Percentiles rank a stretch among this genome's conserved stretches.
Conservation (phyloP, 2,888 invertebrate genomes). For the Cantharis flavilabris region DNA sequence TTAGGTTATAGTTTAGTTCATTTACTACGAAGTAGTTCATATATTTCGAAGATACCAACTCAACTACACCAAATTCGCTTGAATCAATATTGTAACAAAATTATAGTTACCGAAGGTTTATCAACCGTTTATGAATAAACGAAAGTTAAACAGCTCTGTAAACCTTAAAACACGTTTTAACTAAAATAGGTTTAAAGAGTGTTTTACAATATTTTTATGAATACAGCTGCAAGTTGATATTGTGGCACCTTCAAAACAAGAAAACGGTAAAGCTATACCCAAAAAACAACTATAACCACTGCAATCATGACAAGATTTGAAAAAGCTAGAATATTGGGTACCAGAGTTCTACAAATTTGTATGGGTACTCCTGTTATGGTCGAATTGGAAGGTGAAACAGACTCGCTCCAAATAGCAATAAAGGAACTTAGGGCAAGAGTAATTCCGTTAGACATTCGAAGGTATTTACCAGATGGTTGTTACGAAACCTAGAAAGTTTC, state of each 20-base stretch:
- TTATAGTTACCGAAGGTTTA: no score
- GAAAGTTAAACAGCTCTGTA: no score
- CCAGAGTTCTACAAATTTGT: conserved; percentile 96
- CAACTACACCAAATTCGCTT: no score
- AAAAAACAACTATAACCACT: conserved; percentile 93
- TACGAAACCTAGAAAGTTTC: conserved; percentile 99
- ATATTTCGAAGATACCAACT: no score
- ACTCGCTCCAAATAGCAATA: conserved; percentile 98
- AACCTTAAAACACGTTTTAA: no score
- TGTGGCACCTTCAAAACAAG: conserved; percentile 68
- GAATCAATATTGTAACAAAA: no score
- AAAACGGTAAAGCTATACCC: conserved; percentile 75
- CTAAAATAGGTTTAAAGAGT: no score
- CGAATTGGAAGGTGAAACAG: conserved; percentile 97
- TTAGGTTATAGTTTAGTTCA: no score
- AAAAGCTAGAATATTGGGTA: conserved; percentile 89
- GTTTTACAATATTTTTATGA: no score
- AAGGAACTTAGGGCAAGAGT: conserved; percentile 97
- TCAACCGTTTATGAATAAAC: no score
- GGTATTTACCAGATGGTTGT: conserved; percentile 97
- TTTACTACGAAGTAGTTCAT: no score
- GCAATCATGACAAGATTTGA: conserved; percentile 99
- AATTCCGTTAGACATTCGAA: conserved; percentile 94
- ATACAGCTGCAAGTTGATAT: background rate
- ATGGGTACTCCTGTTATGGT: conserved; percentile 99